Conservation (phyloP, 2,888 invertebrate genomes). For the Melipona beecheii region DNA sequence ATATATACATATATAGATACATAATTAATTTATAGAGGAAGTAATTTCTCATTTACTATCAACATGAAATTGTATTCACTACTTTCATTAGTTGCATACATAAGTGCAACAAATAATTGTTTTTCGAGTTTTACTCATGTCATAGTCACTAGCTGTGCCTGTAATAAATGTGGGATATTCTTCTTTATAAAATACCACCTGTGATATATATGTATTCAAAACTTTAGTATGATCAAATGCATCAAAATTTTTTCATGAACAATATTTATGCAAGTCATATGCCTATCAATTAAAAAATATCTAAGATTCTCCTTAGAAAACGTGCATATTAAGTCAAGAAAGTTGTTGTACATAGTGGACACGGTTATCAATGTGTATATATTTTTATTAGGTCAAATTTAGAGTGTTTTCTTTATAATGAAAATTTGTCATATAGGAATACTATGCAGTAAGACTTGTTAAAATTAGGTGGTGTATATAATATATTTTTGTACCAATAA, state of each 20-base stretch:
- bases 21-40: conserved; percentile 26
- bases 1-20: conserved; percentile 12
- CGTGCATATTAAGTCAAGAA: conserved; percentile 22
- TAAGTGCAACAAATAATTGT: conserved; percentile 12
- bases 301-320: conserved; percentile 11
- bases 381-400: conserved; percentile 51
- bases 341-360: conserved; percentile 63
- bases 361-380: conserved; percentile 60
- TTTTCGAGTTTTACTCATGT: conserved; percentile 20
- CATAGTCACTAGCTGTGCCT: conserved; percentile 36
- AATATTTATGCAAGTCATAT: conserved; percentile 43
- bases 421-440: conserved; percentile 46
- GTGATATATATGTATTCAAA: conserved; percentile 62
- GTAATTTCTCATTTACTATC: conserved; percentile 27
- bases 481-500: conserved; percentile 72
- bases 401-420: conserved; percentile 43
- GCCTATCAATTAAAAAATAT: conserved; percentile 22
- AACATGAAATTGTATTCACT: conserved; percentile 28
- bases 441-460: conserved; percentile 43
- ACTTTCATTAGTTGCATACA: conserved; percentile 7
- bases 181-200: conserved; percentile 56
- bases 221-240: conserved; percentile 24
- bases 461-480: conserved; percentile 73
- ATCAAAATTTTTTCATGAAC: conserved; percentile 35
- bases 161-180: conserved; percentile 26